Evolutionary conservation across 1,140 invertebrate genomes (phyloP), one percentile per base, ranked within the genome.

Genomic region (Nymphalis io): DNA sequence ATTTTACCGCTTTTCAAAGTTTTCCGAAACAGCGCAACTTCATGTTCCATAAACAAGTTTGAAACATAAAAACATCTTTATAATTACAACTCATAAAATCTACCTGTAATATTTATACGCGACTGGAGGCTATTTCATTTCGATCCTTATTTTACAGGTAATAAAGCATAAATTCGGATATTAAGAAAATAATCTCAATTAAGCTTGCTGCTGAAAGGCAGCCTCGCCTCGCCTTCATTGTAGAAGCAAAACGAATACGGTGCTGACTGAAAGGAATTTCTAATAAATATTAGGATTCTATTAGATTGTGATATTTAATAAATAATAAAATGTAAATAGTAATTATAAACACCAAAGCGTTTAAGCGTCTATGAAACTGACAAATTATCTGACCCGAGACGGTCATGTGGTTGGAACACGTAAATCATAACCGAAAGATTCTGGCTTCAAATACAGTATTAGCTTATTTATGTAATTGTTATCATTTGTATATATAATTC

Each of bases 71-170:
- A 33, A 16, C 42, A 27, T 27, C 60, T 61, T 46, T 61, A 48
- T 61, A 61, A 61, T 46, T 61, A 61, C 42, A 48, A 18, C 23
- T 27, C 60, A 48, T 61, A 61, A 61, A 61, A 51, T n/a, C 18
- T 51, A 20, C 46, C 46, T 51, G 16, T 51, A 51, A 51, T 51
- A 51, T 51, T 51, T 20, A 51, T 51, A 21, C 16, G 1, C 11
- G 3, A 20, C 3, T 51, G 12, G 15, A 16, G 6, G 20, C 1
- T 20, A 8, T 20, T 51, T 51, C 18, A 20, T 51, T 51, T 51
- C 20, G 46, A 20, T 8, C 46, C 16, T 20, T 51, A n/a, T 51
- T 21, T 3, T 0, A 8, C 11, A 21, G 15, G 8, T 18, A 3
- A 16, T 51, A 51, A 51, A 51, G 16, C 20, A 20, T 18, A 51